Conservation (phyloP, 2,113 vertebrate genomes). For the Notiomystis cincta region DNA sequence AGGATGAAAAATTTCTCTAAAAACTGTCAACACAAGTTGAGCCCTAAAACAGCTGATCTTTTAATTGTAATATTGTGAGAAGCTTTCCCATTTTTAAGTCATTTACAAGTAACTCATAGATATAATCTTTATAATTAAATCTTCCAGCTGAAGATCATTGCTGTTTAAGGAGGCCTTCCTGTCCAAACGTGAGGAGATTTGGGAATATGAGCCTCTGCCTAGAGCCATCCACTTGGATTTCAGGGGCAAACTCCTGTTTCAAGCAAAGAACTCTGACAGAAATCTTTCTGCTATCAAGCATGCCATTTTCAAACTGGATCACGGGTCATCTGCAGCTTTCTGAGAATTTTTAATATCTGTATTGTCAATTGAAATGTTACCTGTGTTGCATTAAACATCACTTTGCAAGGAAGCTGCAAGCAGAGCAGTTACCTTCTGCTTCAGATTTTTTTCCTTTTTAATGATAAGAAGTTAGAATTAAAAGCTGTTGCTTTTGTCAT, state of each 20-base stretch:
- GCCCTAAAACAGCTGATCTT: background rate
- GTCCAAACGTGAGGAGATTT: rapidly evolving
- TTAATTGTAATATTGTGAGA: background rate
- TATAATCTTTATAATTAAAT: background rate
- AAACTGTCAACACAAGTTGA: too few species aligned
- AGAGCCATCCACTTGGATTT: background rate
- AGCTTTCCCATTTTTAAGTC: background rate
- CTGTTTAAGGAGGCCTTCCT: background rate
- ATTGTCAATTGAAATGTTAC: background rate
- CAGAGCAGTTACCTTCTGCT: background rate
- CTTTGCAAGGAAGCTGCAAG: background rate
- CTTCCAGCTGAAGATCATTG: background rate
- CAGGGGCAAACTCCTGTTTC: background rate
- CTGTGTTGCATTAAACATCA: background rate
- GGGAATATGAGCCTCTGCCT: background rate
- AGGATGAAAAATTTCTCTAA: too few species aligned
- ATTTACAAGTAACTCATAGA: background rate
- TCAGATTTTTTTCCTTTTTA: background rate
- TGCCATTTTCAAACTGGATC: background rate
- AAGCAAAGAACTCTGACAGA: background rate
- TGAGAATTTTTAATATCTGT: background rate
- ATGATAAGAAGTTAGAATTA: background rate
- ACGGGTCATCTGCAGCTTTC: background rate
- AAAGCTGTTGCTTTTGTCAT: background rate
- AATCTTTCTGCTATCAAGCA: background rate